These are phyloP conservation scores for Mus spretus DNA, from an alignment of 2,797 vertebrate genomes.

Conservation along the genomic window DNA sequence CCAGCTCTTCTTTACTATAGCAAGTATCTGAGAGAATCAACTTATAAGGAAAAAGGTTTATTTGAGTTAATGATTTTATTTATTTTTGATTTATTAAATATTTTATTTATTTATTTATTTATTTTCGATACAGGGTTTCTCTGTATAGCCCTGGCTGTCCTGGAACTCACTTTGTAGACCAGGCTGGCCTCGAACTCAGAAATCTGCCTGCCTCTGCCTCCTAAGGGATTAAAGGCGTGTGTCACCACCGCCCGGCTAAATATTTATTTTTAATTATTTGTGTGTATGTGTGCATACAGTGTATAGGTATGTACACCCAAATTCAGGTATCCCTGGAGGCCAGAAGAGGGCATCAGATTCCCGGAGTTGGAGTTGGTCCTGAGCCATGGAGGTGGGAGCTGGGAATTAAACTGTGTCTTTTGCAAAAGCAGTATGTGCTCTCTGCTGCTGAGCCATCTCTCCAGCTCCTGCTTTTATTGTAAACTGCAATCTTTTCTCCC, in stretches of 20 bases:
- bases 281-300: not conserved
- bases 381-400: not conserved
- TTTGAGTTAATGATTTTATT: not conserved
- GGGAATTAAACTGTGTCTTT: not conserved
- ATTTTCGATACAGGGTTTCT: no score
- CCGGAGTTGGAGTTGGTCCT: not conserved
- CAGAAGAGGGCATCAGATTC: not conserved
- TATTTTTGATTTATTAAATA: not conserved
- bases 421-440: not conserved
- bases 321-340: not conserved
- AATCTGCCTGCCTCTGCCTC: no score
- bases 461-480: not conserved
- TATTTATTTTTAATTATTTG: not conserved
- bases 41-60: not conserved
- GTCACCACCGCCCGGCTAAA: no score
- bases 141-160: no score
- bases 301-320: not conserved
- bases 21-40: not conserved
- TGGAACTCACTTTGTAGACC: no score
- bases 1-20: not conserved
- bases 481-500: not conserved
- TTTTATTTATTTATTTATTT: no score
- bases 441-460: not conserved
- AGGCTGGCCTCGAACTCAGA: no score
- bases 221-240: no score